These are phyloP conservation scores for Chondrilla cf. caribensis DNA, from an alignment of 37 sponge, comb jelly and placozoan species.

Conservation along the genomic window DNA sequence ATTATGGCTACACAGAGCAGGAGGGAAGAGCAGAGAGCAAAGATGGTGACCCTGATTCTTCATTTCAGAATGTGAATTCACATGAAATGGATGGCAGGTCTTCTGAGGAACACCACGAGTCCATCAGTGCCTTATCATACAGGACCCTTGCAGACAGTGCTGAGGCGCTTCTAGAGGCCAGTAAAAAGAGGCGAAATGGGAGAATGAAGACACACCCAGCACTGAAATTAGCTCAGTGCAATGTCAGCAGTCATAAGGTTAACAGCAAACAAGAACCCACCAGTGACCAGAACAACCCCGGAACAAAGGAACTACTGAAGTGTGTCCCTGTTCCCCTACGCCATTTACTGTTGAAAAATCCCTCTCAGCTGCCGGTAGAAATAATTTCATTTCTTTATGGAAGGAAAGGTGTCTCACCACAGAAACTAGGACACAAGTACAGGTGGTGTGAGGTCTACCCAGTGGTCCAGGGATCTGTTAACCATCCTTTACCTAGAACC, in stretches of 20 bases:
- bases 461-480: background rate
- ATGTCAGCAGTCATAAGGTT: too few relatives aligned
- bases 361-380: background rate
- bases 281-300: background rate
- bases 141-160: too few relatives aligned
- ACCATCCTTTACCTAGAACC: background rate
- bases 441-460: slow-evolving; percentile 7
- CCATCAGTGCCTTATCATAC: too few relatives aligned
- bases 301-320: background rate
- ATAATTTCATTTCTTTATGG: background rate
- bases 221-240: background rate
- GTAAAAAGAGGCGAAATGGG: too few relatives aligned
- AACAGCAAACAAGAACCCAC: background rate
- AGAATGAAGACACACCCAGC: background rate
- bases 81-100: too few relatives aligned
- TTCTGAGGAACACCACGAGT: too few relatives aligned
- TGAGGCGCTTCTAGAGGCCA: too few relatives aligned
- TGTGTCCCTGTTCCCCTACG: background rate
- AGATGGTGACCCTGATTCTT: too few relatives aligned
- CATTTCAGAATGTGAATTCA: too few relatives aligned
- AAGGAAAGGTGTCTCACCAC: too few relatives aligned
- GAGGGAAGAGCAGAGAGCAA: too few relatives aligned
- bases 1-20: too few relatives aligned
- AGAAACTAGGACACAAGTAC: background rate
- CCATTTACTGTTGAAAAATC: background rate